phyloP scores from a whole-genome alignment of 2,113 vertebrate genomes.

The Catharus bicknelli region DNA sequence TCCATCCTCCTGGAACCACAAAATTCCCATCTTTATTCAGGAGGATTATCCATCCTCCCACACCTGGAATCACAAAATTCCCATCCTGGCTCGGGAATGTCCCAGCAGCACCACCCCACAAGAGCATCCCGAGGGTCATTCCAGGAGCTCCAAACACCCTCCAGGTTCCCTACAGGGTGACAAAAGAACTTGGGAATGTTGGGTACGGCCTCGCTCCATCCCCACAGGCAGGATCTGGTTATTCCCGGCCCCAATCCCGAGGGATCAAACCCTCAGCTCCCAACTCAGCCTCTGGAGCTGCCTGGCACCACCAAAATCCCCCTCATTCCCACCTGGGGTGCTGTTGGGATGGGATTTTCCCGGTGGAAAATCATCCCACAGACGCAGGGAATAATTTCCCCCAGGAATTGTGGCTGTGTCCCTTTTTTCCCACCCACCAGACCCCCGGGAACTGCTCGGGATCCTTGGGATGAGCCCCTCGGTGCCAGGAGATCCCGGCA shows the following conservation, averaged over 20 bases:
- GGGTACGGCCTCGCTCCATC: fast-evolving
- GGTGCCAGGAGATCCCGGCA: fast-evolving
- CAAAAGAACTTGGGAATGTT: not conserved
- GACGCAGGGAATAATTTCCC: fast-evolving
- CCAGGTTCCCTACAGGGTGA: fast-evolving
- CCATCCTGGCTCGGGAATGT: not conserved
- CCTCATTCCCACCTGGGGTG: fast-evolving
- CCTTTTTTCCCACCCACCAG: not conserved
- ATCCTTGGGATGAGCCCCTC: fast-evolving
- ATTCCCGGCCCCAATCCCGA: fast-evolving
- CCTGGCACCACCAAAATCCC: not conserved
- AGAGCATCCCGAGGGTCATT: too few relatives aligned
- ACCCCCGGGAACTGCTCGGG: fast-evolving
- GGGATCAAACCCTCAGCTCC: not conserved
- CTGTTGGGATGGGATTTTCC: not conserved
- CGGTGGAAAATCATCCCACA: fast-evolving
- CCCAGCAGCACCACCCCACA: not conserved
- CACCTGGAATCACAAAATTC: fast-evolving
- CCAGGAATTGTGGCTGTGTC: fast-evolving
- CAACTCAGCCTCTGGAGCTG: not conserved
- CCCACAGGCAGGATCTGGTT: fast-evolving
- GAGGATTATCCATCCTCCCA: too few relatives aligned
- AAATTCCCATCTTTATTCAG: not conserved
- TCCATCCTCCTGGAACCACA: too few relatives aligned
- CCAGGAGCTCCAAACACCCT: not conserved